Percentiles rank a stretch among this genome's conserved stretches.
Conservation (phyloP, 2,113 vertebrate genomes). For the Pardalotus punctatus region DNA sequence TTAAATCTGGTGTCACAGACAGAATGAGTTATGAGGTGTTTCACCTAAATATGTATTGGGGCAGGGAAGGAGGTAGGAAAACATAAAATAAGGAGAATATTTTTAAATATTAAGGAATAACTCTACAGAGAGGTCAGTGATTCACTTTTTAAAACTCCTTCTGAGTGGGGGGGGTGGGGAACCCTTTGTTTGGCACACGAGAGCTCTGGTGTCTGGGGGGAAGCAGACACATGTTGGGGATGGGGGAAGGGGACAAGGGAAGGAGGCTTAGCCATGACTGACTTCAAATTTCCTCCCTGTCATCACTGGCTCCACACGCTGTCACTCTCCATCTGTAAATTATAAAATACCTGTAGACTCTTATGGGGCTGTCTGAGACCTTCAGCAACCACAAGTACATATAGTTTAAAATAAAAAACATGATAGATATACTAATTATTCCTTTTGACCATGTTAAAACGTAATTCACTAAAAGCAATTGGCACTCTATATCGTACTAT, state of each 20-base stretch:
- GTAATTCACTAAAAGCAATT: not conserved
- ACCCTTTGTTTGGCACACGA: no score
- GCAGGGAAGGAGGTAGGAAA: not conserved
- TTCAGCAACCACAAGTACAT: not conserved
- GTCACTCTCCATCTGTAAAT: not conserved
- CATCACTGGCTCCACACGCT: not conserved
- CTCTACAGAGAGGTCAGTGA: fast-evolving
- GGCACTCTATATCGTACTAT: not conserved
- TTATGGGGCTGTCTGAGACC: not conserved
- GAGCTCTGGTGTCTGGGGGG: not conserved
- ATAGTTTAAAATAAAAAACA: not conserved
- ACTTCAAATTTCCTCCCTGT: not conserved
- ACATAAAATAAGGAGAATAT: not conserved
- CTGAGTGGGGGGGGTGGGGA: not conserved
- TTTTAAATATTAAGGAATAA: not conserved
- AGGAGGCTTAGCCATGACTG: not conserved
- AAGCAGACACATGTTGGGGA: fast-evolving
- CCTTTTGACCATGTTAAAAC: not conserved
- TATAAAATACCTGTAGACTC: not conserved
- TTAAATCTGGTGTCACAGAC: not conserved
- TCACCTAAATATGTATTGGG: not conserved
- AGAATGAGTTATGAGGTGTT: no score
- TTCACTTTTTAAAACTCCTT: fast-evolving
- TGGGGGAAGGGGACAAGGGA: not conserved
- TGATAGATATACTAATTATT: slow-evolving; percentile 13